Evolutionary conservation across 2,888 invertebrate species (phyloP).

Genomic region (Nycteola revayana): DNA sequence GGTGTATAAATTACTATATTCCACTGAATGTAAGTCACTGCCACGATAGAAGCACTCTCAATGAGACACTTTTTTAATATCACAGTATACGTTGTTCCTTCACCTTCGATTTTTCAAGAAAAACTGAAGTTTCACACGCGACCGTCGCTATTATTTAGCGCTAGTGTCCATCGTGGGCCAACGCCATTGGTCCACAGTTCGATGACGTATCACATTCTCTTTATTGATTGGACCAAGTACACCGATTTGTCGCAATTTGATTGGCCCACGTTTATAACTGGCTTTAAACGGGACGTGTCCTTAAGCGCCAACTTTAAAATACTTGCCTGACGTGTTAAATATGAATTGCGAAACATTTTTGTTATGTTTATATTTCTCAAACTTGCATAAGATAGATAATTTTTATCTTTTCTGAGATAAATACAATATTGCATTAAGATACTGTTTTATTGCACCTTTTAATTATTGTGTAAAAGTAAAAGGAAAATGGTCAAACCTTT

Average conservation of each 20-base stretch:
- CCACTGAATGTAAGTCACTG: conserved; percentile 45
- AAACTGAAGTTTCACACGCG: conserved; percentile 72
- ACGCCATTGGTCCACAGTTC: conserved; percentile 71
- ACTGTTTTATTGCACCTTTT: too few species aligned
- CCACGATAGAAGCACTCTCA: conserved; percentile 60
- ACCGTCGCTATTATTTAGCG: conserved; percentile 78
- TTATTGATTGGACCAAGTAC: conserved; percentile 66
- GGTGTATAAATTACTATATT: conserved; percentile 31
- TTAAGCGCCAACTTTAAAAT: conserved; percentile 59
- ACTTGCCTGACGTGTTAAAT: too few species aligned
- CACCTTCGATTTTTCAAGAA: conserved; percentile 65
- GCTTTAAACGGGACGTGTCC: conserved; percentile 37
- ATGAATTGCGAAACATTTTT: conserved; percentile 15
- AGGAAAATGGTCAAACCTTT: too few species aligned
- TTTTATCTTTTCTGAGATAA: conserved; percentile 15
- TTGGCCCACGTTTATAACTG: conserved; percentile 86
- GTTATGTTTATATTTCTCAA: conserved; percentile 8
- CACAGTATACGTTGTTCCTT: conserved; percentile 44
- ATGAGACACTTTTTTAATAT: conserved; percentile 48
- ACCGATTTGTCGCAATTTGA: conserved; percentile 81
- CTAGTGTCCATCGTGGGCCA: conserved; percentile 83
- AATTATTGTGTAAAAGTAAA: too few species aligned
- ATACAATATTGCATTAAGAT: too few species aligned
- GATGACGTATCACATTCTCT: conserved; percentile 65
- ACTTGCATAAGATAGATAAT: conserved; percentile 3